Conservation (phyloP, 2,888 invertebrate genomes). For the Fragum sueziense region DNA sequence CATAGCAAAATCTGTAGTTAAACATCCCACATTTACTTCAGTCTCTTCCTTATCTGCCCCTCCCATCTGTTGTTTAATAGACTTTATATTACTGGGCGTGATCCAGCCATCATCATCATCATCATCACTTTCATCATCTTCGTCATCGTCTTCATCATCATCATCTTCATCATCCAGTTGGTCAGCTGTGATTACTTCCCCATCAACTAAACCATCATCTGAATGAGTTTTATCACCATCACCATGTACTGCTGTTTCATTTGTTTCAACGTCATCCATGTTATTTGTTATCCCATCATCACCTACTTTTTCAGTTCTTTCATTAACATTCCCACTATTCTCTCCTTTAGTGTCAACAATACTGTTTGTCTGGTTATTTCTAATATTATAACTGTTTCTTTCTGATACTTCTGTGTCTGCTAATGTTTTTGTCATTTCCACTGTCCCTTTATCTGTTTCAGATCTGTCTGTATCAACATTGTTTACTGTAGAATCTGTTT, state of each 20-base stretch:
- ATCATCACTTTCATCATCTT: constrained; percentile 84
- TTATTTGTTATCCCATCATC: neutral
- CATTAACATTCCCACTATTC: neutral
- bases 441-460: neutral
- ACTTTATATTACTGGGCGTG: constrained; percentile 91
- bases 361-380: neutral
- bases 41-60: constrained; percentile 68
- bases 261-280: neutral
- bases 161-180: constrained; percentile 56
- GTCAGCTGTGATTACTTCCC: constrained; percentile 64
- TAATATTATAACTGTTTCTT: neutral
- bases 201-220: constrained; percentile 62
- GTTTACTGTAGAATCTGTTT: neutral
- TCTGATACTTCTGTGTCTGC: neutral
- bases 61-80: constrained; percentile 89
- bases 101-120: constrained; percentile 89
- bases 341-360: neutral
- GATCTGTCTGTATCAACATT: neutral
- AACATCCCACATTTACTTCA: constrained; percentile 89
- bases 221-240: constrained; percentile 50
- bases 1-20: constrained; percentile 99
- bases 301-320: neutral
- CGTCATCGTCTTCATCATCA: constrained; percentile 64
- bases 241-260: neutral
- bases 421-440: neutral